phyloP scores from a whole-genome alignment of 2,113 vertebrate species.

The Centropus unirufus region DNA sequence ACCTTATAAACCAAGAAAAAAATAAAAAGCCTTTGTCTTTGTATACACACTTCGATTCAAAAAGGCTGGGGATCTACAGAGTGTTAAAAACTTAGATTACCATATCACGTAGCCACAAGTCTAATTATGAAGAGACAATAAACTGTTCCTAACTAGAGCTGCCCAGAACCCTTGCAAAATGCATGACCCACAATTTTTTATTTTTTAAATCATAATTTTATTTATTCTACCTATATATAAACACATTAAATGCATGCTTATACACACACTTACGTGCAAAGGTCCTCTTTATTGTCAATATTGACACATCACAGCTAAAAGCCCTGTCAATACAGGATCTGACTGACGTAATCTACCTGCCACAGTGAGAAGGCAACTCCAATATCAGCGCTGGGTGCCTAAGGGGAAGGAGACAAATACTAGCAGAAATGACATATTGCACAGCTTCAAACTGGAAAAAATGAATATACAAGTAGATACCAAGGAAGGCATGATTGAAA shows the following conservation, averaged over 20 bases:
- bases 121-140: neutral
- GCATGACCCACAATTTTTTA: neutral
- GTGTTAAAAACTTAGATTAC: neutral
- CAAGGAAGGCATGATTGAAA: neutral
- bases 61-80: neutral
- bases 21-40: neutral
- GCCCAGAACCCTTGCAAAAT: neutral
- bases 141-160: neutral
- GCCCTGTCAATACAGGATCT: neutral
- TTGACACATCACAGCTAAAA: neutral
- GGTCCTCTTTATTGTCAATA: neutral
- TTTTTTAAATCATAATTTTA: neutral
- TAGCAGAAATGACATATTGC: neutral
- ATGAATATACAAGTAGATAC: neutral
- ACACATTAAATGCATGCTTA: neutral
- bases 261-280: neutral
- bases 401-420: neutral
- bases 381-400: neutral
- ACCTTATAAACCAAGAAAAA: neutral
- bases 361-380: neutral
- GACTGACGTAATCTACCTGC: neutral
- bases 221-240: neutral
- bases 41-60: neutral
- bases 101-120: neutral
- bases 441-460: neutral